These are phyloP conservation scores for Heliangelus exortis DNA, from an alignment of 2,797 vertebrate species.

Conservation along the genomic window DNA sequence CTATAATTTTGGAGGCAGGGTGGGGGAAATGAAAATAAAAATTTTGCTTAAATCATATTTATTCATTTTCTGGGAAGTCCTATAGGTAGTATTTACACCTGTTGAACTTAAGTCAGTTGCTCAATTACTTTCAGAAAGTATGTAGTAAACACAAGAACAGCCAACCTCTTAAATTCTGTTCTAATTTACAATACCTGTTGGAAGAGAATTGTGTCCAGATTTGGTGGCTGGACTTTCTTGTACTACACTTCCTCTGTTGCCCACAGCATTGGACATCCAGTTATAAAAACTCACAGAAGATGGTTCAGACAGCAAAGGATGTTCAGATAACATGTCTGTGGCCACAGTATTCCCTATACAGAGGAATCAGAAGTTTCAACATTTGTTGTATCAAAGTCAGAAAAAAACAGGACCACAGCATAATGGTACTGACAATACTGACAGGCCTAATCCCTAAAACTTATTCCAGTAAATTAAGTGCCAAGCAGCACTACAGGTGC, in stretches of 20 bases:
- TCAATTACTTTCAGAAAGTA: neutral
- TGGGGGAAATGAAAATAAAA: neutral
- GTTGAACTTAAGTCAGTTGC: neutral
- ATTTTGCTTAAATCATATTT: neutral
- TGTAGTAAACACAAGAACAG: neutral
- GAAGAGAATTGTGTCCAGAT: conserved; percentile 91
- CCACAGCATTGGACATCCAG: conserved; percentile 99
- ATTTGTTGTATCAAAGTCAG: neutral
- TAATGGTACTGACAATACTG: neutral
- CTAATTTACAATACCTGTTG: conserved; percentile 84
- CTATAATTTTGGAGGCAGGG: neutral
- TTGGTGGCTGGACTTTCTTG: conserved; percentile 91
- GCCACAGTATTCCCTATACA: conserved; percentile 86
- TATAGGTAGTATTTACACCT: neutral
- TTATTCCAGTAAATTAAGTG: neutral
- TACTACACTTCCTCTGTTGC: conserved; percentile 85
- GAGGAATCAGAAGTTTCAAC: neutral
- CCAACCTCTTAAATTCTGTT: neutral
- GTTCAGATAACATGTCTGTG: conserved; percentile 92
- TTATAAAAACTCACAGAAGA: conserved; percentile 98
- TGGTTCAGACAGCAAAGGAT: conserved; percentile 93
- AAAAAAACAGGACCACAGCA: neutral
- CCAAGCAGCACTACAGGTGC: neutral
- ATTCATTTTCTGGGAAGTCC: neutral
- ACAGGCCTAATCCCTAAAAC: neutral